Evolutionary conservation across 2,888 invertebrate genomes (phyloP).

Genomic region (Lottia gigantea): DNA sequence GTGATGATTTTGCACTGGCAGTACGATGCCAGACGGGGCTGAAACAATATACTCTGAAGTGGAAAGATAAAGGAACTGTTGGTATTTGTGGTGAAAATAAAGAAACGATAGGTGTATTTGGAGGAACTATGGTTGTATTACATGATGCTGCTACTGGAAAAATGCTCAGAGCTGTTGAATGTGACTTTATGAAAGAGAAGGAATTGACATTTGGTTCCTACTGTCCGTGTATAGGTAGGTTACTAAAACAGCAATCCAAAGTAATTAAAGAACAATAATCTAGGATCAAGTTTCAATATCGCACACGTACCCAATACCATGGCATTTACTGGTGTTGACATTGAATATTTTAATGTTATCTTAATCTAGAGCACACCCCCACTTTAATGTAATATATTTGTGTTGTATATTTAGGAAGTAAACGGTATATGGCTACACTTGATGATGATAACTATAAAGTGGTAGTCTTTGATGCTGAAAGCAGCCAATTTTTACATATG

Average conservation of each 20-base stretch:
- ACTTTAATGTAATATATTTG: no score
- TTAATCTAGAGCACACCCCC: no score
- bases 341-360: no score
- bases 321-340: no score
- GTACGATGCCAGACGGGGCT: slow-evolving; percentile 12
- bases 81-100: slow-evolving; percentile 16
- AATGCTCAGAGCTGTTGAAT: background rate
- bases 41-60: slow-evolving; percentile 12
- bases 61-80: background rate
- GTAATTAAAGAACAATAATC: no score
- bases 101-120: background rate
- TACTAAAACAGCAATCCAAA: background rate
- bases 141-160: slow-evolving; percentile 16
- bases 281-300: no score
- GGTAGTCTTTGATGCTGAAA: slow-evolving; percentile 32
- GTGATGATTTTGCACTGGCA: background rate
- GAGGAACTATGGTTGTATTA: background rate
- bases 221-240: background rate
- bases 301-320: no score
- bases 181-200: background rate
- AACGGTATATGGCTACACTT: slow-evolving; percentile 10
- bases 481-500: slow-evolving; percentile 28
- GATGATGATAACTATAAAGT: slow-evolving; percentile 30
- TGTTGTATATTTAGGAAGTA: no score
- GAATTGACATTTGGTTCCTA: background rate